Conservation (phyloP, 2,113 vertebrate genomes). For the Poicephalus gulielmi region DNA sequence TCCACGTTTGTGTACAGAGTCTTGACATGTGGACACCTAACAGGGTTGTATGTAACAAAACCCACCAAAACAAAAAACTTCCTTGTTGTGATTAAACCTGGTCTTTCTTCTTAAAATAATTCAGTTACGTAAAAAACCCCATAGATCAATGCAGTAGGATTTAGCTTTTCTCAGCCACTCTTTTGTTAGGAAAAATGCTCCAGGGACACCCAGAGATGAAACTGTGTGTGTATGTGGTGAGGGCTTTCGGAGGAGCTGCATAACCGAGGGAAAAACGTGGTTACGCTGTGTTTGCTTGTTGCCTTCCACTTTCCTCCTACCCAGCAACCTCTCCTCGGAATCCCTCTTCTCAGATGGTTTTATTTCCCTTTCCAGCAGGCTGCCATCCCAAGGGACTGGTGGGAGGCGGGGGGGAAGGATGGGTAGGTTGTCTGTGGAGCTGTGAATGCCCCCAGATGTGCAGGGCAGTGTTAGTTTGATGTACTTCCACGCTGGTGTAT, state of each 20-base stretch:
- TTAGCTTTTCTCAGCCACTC: neutral
- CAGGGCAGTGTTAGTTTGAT: neutral
- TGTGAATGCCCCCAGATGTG: neutral
- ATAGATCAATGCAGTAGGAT: neutral
- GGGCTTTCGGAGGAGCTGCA: neutral
- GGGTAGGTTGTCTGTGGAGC: neutral
- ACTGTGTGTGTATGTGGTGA: neutral
- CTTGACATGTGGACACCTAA: neutral
- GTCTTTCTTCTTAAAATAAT: neutral
- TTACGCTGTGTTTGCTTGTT: neutral
- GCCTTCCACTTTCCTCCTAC: neutral
- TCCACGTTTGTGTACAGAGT: fast-evolving
- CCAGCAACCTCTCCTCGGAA: neutral
- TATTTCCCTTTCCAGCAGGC: neutral
- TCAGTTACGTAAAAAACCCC: neutral
- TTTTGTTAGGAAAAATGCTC: neutral
- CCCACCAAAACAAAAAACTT: neutral
- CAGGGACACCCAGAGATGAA: neutral
- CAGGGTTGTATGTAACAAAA: neutral
- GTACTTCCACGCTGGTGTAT: neutral
- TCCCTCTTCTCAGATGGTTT: neutral
- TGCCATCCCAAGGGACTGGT: neutral
- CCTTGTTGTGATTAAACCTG: neutral
- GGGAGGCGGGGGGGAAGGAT: too few relatives aligned
- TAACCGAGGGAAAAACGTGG: neutral